phyloP scores from a whole-genome alignment of 2,888 invertebrate species.

The Tenthredo amoena region DNA sequence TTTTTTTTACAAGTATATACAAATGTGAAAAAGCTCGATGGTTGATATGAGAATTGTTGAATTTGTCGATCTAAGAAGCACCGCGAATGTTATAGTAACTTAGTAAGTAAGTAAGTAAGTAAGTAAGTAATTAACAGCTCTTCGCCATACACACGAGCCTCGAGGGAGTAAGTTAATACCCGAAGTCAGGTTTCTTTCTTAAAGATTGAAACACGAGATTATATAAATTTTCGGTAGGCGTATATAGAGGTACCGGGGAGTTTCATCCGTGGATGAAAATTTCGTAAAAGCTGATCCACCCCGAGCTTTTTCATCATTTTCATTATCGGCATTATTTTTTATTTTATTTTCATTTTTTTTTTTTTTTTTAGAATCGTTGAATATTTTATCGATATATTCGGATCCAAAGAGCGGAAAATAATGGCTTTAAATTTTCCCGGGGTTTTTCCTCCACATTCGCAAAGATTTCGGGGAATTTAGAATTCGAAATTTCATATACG shows the following conservation, averaged over 20 bases:
- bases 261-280: slow-evolving; percentile 12
- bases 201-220: slow-evolving; percentile 47
- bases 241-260: background rate
- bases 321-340: too few relatives aligned
- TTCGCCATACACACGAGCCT: slow-evolving; percentile 16
- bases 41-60: background rate
- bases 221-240: slow-evolving; percentile 26
- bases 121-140: slow-evolving; percentile 34
- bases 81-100: slow-evolving; percentile 22
- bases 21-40: too few relatives aligned
- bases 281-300: background rate
- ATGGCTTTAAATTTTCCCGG: background rate
- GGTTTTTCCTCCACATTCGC: too few relatives aligned
- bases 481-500: too few relatives aligned
- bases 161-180: slow-evolving; percentile 43
- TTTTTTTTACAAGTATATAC: too few relatives aligned
- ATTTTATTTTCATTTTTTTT: too few relatives aligned
- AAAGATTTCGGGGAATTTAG: too few relatives aligned
- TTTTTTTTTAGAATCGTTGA: background rate
- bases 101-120: background rate
- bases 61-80: slow-evolving; percentile 4
- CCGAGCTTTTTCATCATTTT: background rate
- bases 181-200: slow-evolving; percentile 47
- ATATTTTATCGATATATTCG: too few relatives aligned
- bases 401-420: background rate